Conservation (phyloP, 2,888 invertebrate genomes). For the Eupithecia vulgata region DNA sequence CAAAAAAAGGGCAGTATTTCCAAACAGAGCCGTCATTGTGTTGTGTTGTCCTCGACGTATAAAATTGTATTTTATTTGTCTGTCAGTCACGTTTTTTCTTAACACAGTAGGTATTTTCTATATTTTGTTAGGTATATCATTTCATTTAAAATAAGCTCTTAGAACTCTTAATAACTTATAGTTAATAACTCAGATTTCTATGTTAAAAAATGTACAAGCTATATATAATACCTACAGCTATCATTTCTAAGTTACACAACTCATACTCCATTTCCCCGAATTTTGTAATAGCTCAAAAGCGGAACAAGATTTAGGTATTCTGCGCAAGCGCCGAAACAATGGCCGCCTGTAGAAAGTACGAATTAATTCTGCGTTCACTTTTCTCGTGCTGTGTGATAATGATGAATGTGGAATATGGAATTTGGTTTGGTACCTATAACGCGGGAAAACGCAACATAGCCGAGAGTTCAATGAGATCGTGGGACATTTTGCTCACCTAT, state of each 20-base stretch:
- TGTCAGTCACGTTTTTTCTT: background rate
- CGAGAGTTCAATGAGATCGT: background rate
- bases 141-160: too few species aligned
- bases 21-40: background rate
- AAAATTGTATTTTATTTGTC: background rate
- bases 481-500: background rate
- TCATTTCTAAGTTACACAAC: constrained; percentile 16
- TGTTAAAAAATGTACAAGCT: too few species aligned
- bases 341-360: constrained; percentile 51
- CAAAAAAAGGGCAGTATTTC: background rate
- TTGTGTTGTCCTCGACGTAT: too few species aligned
- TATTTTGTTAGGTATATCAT: too few species aligned
- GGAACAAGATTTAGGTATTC: constrained; percentile 38
- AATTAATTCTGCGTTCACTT: constrained; percentile 51
- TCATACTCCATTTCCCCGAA: constrained; percentile 30
- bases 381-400: constrained; percentile 27
- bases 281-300: constrained; percentile 29
- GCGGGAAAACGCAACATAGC: background rate
- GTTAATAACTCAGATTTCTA: too few species aligned
- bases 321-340: constrained; percentile 46
- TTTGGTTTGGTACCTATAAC: background rate
- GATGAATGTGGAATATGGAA: constrained; percentile 19
- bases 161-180: too few species aligned
- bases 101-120: too few species aligned
- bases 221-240: too few species aligned